Evolutionary conservation across 2,113 vertebrate genomes (phyloP).

Genomic region (Origma solitaria): DNA sequence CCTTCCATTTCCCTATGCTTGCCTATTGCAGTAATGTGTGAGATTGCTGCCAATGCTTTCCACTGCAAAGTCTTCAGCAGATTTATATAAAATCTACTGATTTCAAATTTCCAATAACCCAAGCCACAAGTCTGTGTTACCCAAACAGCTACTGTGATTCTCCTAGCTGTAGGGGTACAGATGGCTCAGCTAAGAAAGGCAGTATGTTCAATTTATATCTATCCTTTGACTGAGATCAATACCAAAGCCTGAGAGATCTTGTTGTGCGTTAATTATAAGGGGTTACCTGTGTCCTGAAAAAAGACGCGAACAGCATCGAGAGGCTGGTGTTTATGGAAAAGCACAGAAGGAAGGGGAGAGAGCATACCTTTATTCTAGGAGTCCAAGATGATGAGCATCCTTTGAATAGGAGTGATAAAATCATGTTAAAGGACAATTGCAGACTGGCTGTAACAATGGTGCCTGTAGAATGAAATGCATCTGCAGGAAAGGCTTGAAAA

Average conservation of each 20-base stretch:
- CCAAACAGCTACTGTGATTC: not conserved
- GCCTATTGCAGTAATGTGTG: not conserved
- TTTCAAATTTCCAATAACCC: not conserved
- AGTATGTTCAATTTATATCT: not conserved
- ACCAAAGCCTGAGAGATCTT: not conserved
- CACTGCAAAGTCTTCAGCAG: not conserved
- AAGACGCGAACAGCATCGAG: not conserved
- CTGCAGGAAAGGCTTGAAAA: not conserved
- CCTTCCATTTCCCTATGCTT: not conserved
- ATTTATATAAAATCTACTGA: not conserved
- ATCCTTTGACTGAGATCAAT: not conserved
- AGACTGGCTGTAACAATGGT: not conserved
- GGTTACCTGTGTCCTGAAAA: not conserved
- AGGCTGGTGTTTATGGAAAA: not conserved
- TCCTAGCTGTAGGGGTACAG: not conserved
- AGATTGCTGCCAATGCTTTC: not conserved
- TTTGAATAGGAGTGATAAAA: not conserved
- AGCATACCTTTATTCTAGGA: not conserved
- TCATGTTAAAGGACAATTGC: not conserved
- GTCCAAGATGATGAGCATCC: not conserved
- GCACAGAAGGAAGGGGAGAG: not conserved
- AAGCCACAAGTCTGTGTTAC: not conserved
- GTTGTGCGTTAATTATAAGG: not conserved
- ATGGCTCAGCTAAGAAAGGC: not conserved
- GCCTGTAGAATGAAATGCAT: not conserved